Evolutionary conservation across 1,140 invertebrate genomes (phyloP).

Genomic region (Cherax quadricarinatus): DNA sequence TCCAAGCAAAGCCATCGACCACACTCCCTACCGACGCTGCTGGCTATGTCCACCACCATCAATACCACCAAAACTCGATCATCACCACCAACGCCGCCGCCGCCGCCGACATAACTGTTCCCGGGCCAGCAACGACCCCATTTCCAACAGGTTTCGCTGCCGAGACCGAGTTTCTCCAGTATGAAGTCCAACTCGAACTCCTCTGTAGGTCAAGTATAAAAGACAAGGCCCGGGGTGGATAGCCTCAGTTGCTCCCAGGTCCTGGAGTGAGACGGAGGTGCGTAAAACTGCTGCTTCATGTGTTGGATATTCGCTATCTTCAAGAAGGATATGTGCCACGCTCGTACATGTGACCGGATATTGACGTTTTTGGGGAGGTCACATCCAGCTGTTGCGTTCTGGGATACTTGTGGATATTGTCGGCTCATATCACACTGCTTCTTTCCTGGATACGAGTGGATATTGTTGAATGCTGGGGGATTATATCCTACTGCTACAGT

Average conservation of each 20-base stretch:
- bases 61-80: no score
- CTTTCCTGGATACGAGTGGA: no score
- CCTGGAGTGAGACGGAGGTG: conserved; percentile 29
- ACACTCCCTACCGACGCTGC: no score
- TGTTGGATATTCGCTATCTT: background rate
- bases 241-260: conserved; percentile 27
- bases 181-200: conserved; percentile 32
- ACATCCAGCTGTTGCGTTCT: background rate
- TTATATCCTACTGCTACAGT: no score
- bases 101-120: conserved; percentile 4
- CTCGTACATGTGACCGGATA: background rate
- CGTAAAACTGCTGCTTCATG: background rate
- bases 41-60: no score
- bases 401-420: background rate
- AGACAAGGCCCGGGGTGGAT: background rate
- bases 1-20: no score
- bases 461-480: no score
- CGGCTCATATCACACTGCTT: no score
- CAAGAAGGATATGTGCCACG: background rate
- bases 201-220: conserved; percentile 43
- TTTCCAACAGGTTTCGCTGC: conserved; percentile 23
- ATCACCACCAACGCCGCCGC: background rate
- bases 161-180: conserved; percentile 18
- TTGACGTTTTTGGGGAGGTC: background rate
- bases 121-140: background rate